Percentiles rank a stretch among this genome's conserved stretches.
Conservation (phyloP, 2,888 invertebrate species). For the Calliopum simillimum region DNA sequence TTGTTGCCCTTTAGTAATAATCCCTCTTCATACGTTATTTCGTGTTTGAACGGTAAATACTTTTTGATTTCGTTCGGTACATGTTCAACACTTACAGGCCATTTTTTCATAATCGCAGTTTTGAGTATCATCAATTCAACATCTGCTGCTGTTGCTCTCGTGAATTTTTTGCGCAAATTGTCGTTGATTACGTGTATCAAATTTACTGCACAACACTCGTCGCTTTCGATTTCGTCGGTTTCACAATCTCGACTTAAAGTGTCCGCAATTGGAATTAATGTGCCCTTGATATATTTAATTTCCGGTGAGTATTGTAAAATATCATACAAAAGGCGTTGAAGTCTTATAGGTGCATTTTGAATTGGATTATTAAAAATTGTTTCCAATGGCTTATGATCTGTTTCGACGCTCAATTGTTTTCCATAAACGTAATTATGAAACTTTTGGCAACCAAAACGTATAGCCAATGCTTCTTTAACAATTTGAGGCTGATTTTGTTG, state of each 20-base stretch:
- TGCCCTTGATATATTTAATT: slow-evolving; percentile 49
- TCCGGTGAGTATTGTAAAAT: slow-evolving; percentile 47
- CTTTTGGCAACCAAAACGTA: slow-evolving; percentile 53
- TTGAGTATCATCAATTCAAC: no score
- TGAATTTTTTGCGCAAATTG: slow-evolving; percentile 25
- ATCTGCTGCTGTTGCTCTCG: slow-evolving; percentile 29
- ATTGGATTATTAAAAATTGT: slow-evolving; percentile 44
- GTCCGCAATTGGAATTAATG: slow-evolving; percentile 48
- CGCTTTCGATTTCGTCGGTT: no score
- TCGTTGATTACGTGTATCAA: slow-evolving; percentile 21
- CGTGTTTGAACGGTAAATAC: no score
- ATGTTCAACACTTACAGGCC: no score
- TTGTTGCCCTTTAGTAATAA: no score
- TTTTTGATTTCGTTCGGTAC: no score
- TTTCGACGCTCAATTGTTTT: slow-evolving; percentile 44
- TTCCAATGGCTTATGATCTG: no score
- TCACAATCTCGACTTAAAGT: slow-evolving; percentile 44
- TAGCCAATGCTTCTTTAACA: slow-evolving; percentile 53
- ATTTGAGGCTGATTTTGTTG: slow-evolving; percentile 35
- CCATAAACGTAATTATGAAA: slow-evolving; percentile 58
- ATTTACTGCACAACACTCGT: slow-evolving; percentile 23
- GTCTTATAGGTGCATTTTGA: slow-evolving; percentile 41
- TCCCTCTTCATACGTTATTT: no score
- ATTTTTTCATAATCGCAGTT: no score
- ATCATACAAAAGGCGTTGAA: slow-evolving; percentile 50